Base-by-base conservation (phyloP, 2,113 vertebrate genomes). In the Aplodontia rufa region DNA sequence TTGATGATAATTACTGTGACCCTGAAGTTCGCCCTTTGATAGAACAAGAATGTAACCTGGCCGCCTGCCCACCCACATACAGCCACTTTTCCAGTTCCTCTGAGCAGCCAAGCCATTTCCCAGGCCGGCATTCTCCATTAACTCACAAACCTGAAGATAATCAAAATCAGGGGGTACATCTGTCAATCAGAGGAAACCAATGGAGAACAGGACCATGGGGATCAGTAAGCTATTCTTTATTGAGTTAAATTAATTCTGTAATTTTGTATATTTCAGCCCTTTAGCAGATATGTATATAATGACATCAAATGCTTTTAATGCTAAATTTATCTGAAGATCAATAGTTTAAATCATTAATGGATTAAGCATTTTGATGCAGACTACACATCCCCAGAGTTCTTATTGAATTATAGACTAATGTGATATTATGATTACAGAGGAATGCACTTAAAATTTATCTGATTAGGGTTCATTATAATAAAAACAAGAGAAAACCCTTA, bases 151-250 rank as follows among this genome's bases (percentile, higher is more conserved):
- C 99, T 6, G 98, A 98, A 71, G 98, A 97, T 95, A 98, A 98
- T 90, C 98, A 97, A 32, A 98, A 99, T n/a, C 99, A 98, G 94
- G 98, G 98, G 98, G 98, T 99, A 42, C 98, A 51, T 72, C 98
- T 98, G 2, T 98, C 99, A 0, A 85, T 97, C 30, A 98, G 97
- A 96, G 98, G 98, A 96, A 99, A 99, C 98, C 99, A 99, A 2
- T 99, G 99, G 99, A 99, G 99, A 98, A 99, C 99, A 4, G 99
- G 99, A 96, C 99, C 99, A 1, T 99, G 99, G 99, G 99, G 99
- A 98, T 99, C 99, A 97, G 99, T 99, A 99, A 98, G 98, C 92
- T 17, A 1, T 60, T 68, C 87, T 88, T 96, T 97, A 84, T 45
- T 68, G 62, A 84, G 53, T 84, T 97, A 40, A 49, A 88, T 91